Evolutionary conservation across 37 sponge, comb jelly and placozoan genomes (phyloP), one percentile per base, ranked within the genome.

Genomic region (Chondrosia reniformis): DNA sequence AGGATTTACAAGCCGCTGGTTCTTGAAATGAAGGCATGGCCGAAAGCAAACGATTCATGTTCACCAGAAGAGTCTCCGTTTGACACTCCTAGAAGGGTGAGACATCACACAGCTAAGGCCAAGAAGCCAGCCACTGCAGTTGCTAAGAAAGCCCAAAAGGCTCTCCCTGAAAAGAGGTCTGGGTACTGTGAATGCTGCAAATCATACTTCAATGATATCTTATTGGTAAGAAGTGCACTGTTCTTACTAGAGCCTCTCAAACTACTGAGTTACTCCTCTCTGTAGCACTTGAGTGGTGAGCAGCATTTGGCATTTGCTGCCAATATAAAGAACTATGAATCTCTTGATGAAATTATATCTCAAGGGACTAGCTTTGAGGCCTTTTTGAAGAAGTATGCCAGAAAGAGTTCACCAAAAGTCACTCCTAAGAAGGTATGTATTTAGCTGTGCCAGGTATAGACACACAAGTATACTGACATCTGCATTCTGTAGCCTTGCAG

Each of bases 101-200:
- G 31, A 4, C 7, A 33, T 8, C 5, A 6, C 30, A 25, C 46
- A 37, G 49, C 46, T 10, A 31, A 31, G 58, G 49, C 64, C 65
- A 57, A 62, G 38, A 19, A 28, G 6, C 7, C 40, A 24, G 63
- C 52, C 49, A 49, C 1, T 75, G 39, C 2, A 15, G n/a, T 55
- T 27, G 54, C 49, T 27, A 55, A 62, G 42, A 61, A 17, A 4
- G 17, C 64, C 25, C 22, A 24, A n/a, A 33, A 41, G 31, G n/a
- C 45, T 1, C 43, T 62, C 13, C 61, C 36, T 49, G 79, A 79
- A 59, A 88, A 77, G 77, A 82, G 78, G 45, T 64, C 80, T 3
- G 90, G 90, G 12, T 85, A 89, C 76, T 89, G 90, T 40, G 90
- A 89, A 63, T 81, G 82, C 34, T 89, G 90, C 75, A 27, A 38